Evolutionary conservation across 2,888 invertebrate species (phyloP), one percentile per base, ranked within the genome.

Genomic region (Torymus texanus): DNA sequence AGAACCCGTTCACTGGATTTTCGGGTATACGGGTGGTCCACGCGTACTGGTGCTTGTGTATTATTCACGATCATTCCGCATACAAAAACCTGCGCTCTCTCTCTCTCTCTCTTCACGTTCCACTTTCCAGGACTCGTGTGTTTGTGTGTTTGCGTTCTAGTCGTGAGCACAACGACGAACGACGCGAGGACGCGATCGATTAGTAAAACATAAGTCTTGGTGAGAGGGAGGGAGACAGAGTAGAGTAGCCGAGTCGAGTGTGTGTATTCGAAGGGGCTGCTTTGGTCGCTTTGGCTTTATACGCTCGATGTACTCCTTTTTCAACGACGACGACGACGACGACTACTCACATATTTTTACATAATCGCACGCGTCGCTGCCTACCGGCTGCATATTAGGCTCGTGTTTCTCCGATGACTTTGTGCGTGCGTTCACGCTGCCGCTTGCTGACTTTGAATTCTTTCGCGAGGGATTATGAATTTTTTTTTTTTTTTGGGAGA

Each of bases 1-100:
- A 83, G 41, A 86, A 85, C 84, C 79, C 79, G 85, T 84, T 84
- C 80, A 63, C 16, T 18, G 81, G 76, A 82, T 84, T 85, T 86
- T 85, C 79, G 83, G 78, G 83, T 61, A 79, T 18, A 3, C 83
- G 70, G 82, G 85, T 83, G 83, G 83, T 83, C 82, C 79, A 50
- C 51, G 51, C 41, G 21, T n/a, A 21, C 8, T 8, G 10, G 41
- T 1, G 41, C 41, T 41, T 41, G 41, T 55, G 56, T 74, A 74
- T 78, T 78, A 78, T 74, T 78, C 73, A 73, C 12, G 78, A 73
- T 24, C 51, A 53, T 56, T 11, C 11, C 16, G 59, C 24, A 21
- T n/a, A 67, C 68, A 41, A 66, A 72, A 66, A 51, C 50, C 2
- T 21, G 50, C 4, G 41, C 41, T 8, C 41, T 29, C 41, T 21